Percentiles rank a stretch among this genome's conserved stretches.
Evolutionary conservation across 2,888 invertebrate genomes (phyloP).

Genomic region (Strigamia maritima): DNA sequence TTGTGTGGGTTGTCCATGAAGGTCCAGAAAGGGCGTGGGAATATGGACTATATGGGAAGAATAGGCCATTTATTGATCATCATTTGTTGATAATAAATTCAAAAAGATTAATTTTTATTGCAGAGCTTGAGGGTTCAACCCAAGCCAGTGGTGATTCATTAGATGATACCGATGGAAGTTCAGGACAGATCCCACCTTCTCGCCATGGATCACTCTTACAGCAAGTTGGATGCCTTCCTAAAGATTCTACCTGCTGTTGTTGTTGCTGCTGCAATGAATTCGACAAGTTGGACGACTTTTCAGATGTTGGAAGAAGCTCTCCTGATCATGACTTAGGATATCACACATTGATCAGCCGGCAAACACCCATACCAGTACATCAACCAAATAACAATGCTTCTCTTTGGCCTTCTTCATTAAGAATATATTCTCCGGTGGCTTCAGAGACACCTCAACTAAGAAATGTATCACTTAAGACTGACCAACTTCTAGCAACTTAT

Average conservation of each 20-base stretch:
- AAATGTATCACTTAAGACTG: slow-evolving; percentile 46
- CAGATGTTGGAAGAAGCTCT: slow-evolving; percentile 51
- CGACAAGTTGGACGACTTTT: neutral
- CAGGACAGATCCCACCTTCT: neutral
- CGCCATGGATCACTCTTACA: neutral
- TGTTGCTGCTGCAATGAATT: slow-evolving; percentile 29
- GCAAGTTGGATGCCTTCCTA: neutral
- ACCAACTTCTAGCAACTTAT: slow-evolving; percentile 48
- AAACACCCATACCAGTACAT: slow-evolving; percentile 42
- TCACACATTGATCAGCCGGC: slow-evolving; percentile 62
- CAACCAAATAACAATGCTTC: slow-evolving; percentile 42
- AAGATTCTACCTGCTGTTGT: slow-evolving; percentile 21
- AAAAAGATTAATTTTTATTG: neutral
- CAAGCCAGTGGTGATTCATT: neutral
- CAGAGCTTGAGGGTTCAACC: neutral
- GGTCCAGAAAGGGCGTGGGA: neutral
- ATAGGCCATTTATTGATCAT: neutral
- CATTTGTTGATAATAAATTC: neutral
- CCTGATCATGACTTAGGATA: slow-evolving; percentile 77
- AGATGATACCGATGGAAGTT: neutral
- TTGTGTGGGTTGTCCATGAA: neutral
- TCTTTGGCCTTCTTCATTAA: slow-evolving; percentile 31
- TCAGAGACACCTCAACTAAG: slow-evolving; percentile 42
- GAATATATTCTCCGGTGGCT: slow-evolving; percentile 40
- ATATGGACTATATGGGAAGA: neutral